Evolutionary conservation across 2,797 vertebrate species (phyloP), one percentile per base, ranked within the genome.

Genomic region (Notamacropus eugenii): DNA sequence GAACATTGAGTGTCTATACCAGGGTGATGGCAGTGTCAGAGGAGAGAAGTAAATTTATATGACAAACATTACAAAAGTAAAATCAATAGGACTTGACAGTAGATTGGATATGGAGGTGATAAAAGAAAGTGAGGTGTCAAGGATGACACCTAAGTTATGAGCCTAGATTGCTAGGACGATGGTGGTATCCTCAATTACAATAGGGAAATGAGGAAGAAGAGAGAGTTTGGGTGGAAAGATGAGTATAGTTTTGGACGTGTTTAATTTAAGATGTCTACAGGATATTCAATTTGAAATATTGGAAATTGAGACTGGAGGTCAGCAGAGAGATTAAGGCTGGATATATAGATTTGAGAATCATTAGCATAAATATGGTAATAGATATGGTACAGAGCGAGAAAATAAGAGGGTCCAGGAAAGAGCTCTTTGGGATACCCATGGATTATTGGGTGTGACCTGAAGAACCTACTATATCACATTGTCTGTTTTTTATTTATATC

Each of bases 251-350:
- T 40, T 55, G 87, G 62, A 87, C 40, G 55, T 2, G 0, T 0
- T 40, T 62, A 52, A 31, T 54, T 4, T 46, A 14, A 93, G 19
- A 46, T 82, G 59, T 0, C 19, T 67, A 12, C 34, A 90, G 46
- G 28, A 87, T 91, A 50, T 91, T 62, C 62, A 57, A 54, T 40
- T 94, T n/a, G 55, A 57, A 57, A 74, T 94, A 59, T 56, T 95
- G 29, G 8, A 54, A 31, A 55, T 16, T 62, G 52, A 91, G 52
- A 13, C 56, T 95, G 46, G 91, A 92, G 74, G 28, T 54, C 87
- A 87, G 40, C 11, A 28, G 46, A 54, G 3, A 74, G 57, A 90
- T 92, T 59, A 54, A 54, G 4, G 54, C n/a, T 67, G 62, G 62
- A 74, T n/a, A 74, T 74, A 2, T n/a, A 74, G 67, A 74, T 22